Base-by-base conservation (phyloP, 2,888 invertebrate genomes). In the Hydrotaea cyrtoneurina region DNA sequence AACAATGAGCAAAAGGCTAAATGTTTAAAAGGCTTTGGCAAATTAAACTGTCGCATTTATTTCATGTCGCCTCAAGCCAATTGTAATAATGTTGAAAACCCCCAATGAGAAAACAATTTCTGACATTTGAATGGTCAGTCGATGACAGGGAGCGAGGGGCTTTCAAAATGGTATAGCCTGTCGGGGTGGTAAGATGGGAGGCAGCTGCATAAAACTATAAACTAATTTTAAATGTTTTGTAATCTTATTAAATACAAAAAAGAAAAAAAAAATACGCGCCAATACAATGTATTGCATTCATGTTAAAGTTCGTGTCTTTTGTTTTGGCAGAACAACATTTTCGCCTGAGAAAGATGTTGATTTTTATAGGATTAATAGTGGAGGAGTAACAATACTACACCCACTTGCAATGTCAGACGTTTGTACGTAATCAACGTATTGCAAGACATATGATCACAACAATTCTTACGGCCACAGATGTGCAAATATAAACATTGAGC, bases 41-140 rank as follows among this genome's bases (percentile, higher is more conserved):
- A 91, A 91, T 91, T 91, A 90, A 91, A 91, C 90, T 90, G 91
- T 91, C 90, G 90, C 90, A 91, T 90, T 89, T 90, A 91, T 90
- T 90, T 91, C 90, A 90, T 90, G 90, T 91, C 90, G 88, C 88
- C 88, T 87, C 87, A 64, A 73, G 81, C 66, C 78, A 85, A 69
- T 85, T 81, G 84, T 85, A 79, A 79, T 79, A 69, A 69, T 79
- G 69, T 85, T 82, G 66, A 79, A 82, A 77, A 50, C 73, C 69
- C 36, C 2, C 0, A 46, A 89, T 89, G 88, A 89, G 87, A 89
- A 90, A 90, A 90, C 90, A 88, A 89, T 90, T 90, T 90, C 88
- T 90, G 90, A 90, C 90, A 90, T 90, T 90, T 90, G 90, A 90
- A 90, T 90, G 89, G 90, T 89, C 90, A 89, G 36, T 69, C 74